These are phyloP conservation scores for Rhamnusium bicolor DNA, from an alignment of 2,888 invertebrate genomes.

Conservation along the genomic window DNA sequence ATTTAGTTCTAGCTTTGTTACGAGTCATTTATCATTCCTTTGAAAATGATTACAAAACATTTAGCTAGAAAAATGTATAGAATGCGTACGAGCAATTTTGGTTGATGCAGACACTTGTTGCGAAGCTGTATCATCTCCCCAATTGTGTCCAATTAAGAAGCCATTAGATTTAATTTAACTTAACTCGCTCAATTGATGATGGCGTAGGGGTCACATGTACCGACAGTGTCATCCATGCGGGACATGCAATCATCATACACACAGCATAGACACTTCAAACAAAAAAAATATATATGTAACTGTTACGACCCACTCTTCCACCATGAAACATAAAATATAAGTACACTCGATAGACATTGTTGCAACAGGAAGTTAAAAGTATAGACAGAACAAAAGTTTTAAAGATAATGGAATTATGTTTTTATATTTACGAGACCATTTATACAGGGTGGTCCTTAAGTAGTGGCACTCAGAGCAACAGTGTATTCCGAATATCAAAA, in stretches of 20 bases:
- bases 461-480: too few species aligned
- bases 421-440: too few species aligned
- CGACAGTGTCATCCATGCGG: constrained; percentile 66
- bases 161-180: constrained; percentile 71
- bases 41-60: constrained; percentile 6
- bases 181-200: constrained; percentile 71
- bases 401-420: neutral
- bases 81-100: constrained; percentile 27
- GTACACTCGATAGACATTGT: constrained; percentile 32
- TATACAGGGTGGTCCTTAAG: too few species aligned
- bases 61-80: constrained; percentile 25
- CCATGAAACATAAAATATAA: constrained; percentile 29
- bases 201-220: constrained; percentile 70
- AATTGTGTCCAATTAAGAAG: constrained; percentile 70
- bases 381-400: constrained; percentile 22
- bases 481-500: too few species aligned
- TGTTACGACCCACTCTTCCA: constrained; percentile 46
- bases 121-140: constrained; percentile 66
- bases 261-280: constrained; percentile 40
- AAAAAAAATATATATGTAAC: constrained; percentile 41
- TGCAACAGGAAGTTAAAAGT: constrained; percentile 33
- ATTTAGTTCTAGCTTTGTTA: neutral
- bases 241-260: constrained; percentile 65
- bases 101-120: constrained; percentile 65
- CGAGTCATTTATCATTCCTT: neutral